phyloP scores from a whole-genome alignment of 1,140 invertebrate species.

The Hesperophylax magnus region DNA sequence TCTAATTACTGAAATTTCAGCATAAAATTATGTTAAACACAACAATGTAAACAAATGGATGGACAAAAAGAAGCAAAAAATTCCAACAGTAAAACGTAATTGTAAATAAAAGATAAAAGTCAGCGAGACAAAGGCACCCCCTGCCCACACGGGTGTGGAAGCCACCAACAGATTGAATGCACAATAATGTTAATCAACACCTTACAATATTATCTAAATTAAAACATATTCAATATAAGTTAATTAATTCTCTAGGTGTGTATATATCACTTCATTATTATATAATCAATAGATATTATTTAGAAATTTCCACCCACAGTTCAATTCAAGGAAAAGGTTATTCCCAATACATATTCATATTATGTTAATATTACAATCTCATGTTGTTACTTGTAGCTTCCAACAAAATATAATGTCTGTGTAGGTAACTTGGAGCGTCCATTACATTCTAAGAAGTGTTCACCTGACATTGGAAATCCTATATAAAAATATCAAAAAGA shows the following conservation, averaged over 20 bases:
- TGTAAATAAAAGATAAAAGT: constrained; percentile 40
- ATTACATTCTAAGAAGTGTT: not conserved
- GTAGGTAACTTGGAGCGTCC: constrained; percentile 23
- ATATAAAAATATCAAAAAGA: too few relatives aligned
- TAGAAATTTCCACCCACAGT: constrained; percentile 25
- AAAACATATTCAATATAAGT: constrained; percentile 56
- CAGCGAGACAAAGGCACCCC: constrained; percentile 55
- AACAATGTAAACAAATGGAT: constrained; percentile 20
- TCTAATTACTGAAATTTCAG: too few relatives aligned
- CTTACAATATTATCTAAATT: constrained; percentile 52
- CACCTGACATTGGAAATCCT: too few relatives aligned
- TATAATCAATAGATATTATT: constrained; percentile 57
- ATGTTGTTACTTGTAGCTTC: not conserved
- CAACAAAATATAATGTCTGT: constrained; percentile 32
- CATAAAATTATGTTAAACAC: not conserved
- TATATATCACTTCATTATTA: constrained; percentile 57
- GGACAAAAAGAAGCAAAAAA: not conserved
- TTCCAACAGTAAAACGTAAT: constrained; percentile 12
- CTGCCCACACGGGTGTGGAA: constrained; percentile 46
- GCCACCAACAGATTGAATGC: constrained; percentile 55
- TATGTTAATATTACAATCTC: constrained; percentile 1
- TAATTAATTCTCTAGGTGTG: constrained; percentile 47
- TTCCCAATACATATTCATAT: not conserved
- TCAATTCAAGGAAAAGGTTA: not conserved
- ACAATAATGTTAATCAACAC: constrained; percentile 50